phyloP scores from a whole-genome alignment of 2,797 vertebrate species.

The Lacerta agilis region DNA sequence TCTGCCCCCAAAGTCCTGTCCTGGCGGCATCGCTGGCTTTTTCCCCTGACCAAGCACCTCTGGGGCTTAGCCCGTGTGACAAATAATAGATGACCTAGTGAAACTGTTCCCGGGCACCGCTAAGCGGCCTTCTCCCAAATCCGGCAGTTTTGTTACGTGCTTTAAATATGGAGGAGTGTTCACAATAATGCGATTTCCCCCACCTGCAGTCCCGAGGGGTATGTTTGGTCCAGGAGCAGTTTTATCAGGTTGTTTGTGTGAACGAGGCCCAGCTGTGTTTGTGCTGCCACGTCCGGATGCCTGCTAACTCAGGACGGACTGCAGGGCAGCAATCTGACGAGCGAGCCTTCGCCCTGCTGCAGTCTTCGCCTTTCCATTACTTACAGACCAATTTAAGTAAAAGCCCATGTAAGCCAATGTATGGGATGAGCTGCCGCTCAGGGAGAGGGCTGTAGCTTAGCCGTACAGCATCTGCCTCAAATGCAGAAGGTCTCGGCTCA shows the following conservation, averaged over 20 bases:
- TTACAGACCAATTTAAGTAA: background rate
- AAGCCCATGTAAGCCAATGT: background rate
- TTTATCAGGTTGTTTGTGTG: background rate
- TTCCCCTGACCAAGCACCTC: background rate
- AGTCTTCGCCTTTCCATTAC: background rate
- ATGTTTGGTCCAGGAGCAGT: background rate
- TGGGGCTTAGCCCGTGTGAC: background rate
- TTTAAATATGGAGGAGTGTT: background rate
- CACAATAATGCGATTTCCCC: background rate
- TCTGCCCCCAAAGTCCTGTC: too few relatives aligned
- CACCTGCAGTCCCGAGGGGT: background rate
- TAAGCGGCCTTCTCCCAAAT: too few relatives aligned
- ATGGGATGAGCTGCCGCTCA: too few relatives aligned
- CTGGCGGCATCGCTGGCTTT: background rate
- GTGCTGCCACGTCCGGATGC: background rate
- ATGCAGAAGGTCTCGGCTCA: too few relatives aligned
- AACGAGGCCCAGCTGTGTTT: background rate
- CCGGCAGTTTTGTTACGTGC: too few relatives aligned
- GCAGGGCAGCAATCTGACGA: background rate
- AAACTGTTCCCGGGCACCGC: background rate
- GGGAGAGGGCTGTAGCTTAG: too few relatives aligned
- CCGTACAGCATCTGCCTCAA: too few relatives aligned
- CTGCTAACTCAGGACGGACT: background rate
- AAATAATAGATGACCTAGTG: background rate
- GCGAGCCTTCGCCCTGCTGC: background rate